A percentile compares a stretch with the other conserved stretches of the same genome.
These are phyloP conservation scores for Megaustenia siamemsis DNA, from an alignment of 2,888 invertebrate genomes.

Conservation along the genomic window DNA sequence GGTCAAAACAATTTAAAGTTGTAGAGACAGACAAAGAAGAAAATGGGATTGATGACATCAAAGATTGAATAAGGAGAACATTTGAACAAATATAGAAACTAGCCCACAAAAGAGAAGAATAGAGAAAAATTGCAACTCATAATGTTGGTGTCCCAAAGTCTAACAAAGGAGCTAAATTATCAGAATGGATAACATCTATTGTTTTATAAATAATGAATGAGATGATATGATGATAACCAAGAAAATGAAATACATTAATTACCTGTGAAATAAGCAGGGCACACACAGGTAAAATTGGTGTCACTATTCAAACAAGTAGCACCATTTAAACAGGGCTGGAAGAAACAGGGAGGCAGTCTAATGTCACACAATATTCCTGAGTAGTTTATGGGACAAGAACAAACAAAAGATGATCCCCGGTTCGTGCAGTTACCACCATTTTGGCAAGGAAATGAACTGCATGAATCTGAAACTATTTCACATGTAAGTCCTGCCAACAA, in stretches of 20 bases:
- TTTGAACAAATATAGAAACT: too few relatives aligned
- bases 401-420: conserved; percentile 54
- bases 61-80: too few relatives aligned
- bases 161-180: too few relatives aligned
- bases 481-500: conserved; percentile 57
- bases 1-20: too few relatives aligned
- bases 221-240: neutral
- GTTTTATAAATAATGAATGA: too few relatives aligned
- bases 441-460: conserved; percentile 70
- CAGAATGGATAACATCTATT: too few relatives aligned
- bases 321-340: conserved; percentile 60
- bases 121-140: too few relatives aligned
- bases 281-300: conserved; percentile 60
- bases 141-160: too few relatives aligned
- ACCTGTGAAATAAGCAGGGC: conserved; percentile 48
- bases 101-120: too few relatives aligned
- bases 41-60: too few relatives aligned
- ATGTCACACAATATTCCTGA: conserved; percentile 60
- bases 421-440: conserved; percentile 65
- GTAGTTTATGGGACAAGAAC: conserved; percentile 59
- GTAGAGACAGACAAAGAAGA: too few relatives aligned
- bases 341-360: conserved; percentile 49
- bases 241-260: neutral
- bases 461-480: conserved; percentile 66
- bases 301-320: conserved; percentile 61